These are phyloP conservation scores for Clarias batrachus DNA, from an alignment of 2,113 vertebrate species.

Conservation along the genomic window DNA sequence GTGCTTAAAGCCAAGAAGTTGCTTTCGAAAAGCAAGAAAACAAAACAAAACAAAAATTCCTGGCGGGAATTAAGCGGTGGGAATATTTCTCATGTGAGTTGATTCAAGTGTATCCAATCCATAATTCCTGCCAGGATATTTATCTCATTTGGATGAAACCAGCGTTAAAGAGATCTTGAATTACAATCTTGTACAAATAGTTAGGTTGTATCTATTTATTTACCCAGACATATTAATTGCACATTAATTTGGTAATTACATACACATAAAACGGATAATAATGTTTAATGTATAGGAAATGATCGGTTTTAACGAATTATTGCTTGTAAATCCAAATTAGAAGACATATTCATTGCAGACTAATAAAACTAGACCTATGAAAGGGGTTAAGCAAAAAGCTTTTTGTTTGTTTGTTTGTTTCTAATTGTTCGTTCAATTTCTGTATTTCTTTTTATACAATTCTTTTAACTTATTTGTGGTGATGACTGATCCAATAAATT, in stretches of 20 bases:
- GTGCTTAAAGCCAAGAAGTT: background rate
- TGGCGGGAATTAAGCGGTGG: background rate
- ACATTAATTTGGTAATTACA: background rate
- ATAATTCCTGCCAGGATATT: background rate
- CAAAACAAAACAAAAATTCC: background rate
- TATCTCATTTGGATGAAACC: background rate
- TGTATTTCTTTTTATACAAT: background rate
- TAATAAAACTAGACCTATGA: background rate
- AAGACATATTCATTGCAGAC: background rate
- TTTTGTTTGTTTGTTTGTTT: background rate
- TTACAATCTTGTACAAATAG: background rate
- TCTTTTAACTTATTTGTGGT: background rate
- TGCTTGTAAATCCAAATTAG: background rate
- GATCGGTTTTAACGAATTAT: constrained; percentile 27
- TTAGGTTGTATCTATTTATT: background rate
- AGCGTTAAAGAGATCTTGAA: background rate
- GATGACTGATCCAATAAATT: background rate
- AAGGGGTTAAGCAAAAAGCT: background rate
- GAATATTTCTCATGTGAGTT: background rate
- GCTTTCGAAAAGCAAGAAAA: background rate
- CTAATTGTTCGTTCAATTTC: background rate
- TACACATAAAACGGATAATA: constrained; percentile 14
- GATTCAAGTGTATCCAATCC: background rate
- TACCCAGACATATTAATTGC: background rate
- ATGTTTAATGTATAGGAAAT: background rate